Evolutionary conservation across 2,797 vertebrate genomes (phyloP).

Genomic region (Chelonia mydas): DNA sequence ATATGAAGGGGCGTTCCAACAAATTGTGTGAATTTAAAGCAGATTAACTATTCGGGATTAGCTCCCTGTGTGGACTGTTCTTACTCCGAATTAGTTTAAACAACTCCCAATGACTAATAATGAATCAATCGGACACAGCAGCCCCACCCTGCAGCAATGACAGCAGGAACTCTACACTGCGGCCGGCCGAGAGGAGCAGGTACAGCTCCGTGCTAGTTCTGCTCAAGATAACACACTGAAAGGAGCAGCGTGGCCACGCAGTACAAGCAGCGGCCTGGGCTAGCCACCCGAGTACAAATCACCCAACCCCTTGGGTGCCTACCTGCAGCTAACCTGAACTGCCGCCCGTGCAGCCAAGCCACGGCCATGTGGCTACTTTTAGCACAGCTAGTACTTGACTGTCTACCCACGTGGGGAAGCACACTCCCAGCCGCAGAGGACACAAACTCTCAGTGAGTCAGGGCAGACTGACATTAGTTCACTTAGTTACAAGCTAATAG

Average conservation of each 20-base stretch:
- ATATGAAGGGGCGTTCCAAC: background rate
- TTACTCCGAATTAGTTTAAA: background rate
- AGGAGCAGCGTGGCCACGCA: fast-evolving
- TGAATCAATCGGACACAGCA: background rate
- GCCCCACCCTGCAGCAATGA: background rate
- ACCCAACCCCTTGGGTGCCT: background rate
- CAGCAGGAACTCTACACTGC: background rate
- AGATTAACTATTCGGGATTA: background rate
- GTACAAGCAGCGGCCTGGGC: background rate
- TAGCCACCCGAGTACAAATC: background rate
- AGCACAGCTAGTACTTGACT: background rate
- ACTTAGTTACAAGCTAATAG: background rate
- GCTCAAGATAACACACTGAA: background rate
- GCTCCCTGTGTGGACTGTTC: background rate
- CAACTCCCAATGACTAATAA: background rate
- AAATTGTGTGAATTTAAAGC: background rate
- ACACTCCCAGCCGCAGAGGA: background rate
- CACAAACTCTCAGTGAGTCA: background rate
- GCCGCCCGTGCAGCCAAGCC: background rate
- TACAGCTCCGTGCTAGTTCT: background rate
- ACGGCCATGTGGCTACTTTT: no score
- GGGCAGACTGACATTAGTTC: background rate
- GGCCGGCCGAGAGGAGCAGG: background rate
- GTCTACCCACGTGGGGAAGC: background rate
- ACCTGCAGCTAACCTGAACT: background rate